Base-by-base conservation (phyloP, 2,113 vertebrate species). In the Taurulus bubalis region DNA sequence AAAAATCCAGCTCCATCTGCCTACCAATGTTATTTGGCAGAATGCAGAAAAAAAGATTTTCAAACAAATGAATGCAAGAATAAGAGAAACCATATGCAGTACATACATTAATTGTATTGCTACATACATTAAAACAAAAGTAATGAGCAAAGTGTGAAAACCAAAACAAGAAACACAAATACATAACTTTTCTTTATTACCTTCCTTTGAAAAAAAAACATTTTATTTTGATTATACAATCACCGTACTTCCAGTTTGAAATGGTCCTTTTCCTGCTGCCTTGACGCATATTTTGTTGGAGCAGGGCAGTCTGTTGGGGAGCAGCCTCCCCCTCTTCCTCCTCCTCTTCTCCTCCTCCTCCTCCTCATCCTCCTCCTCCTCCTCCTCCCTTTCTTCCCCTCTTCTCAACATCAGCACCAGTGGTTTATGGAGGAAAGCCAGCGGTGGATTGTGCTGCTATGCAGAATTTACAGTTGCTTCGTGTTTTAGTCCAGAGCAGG, bases 381-480 rank as follows among this genome's bases (percentile, higher is more conserved):
- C 77, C 73, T 51, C 77, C 71, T 49, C 79, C 71, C 64, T 66
- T 77, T 63, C 70, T 69, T 55, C 71, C 24, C 74, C 58, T 75
- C 69, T 28, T 64, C 80, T 79, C 89, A 91, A 79, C 92, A 92
- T 91, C 92, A 93, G 92, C 90, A 91, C 84, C 92, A 89, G 71
- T 32, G 78, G 71, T 90, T 90, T 75, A 82, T 91, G 92, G 87
- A 83, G 67, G 65, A 34, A 9, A 85, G 90, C 86, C 89, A 88
- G 80, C 38, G 12, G 88, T 47, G 24, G 83, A 83, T 71, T 87
- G 90, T 91, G 82, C 85, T 90, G 90, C 85, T 91, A 82, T 93
- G 92, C 91, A 91, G 90, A 89, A 80, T 83, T 85, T 51, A 49
- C 74, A 38, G 45, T 60, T 26, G 63, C 42, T 45, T n/a, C 9